Evolutionary conservation across 2,888 invertebrate species (phyloP).

Genomic region (Halictus quadricinctus): DNA sequence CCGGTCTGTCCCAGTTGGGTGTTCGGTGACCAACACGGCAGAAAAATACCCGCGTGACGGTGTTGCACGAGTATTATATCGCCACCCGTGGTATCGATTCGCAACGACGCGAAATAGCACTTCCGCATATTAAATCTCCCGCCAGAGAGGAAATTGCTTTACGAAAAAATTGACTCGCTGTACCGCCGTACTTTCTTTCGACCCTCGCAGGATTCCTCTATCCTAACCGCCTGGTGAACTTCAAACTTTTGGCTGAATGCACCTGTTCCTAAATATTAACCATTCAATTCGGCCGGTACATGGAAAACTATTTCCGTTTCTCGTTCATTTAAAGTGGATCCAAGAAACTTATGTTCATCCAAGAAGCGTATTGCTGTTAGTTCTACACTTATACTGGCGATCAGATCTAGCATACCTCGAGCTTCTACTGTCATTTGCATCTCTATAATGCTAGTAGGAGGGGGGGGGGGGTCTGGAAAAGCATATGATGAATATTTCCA

Average conservation of each 20-base stretch:
- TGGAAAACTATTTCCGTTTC: not conserved
- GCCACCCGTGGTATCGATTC: constrained; percentile 33
- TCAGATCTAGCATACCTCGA: not conserved
- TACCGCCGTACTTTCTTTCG: not conserved
- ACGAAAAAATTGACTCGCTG: constrained; percentile 2
- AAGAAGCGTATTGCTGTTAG: not conserved
- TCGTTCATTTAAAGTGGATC: not conserved
- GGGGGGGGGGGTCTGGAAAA: not conserved
- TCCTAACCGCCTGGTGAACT: not conserved
- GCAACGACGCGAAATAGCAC: constrained; percentile 43
- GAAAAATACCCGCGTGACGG: not conserved
- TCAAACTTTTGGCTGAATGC: not conserved
- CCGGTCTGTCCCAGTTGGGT: not conserved
- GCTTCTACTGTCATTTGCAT: not conserved
- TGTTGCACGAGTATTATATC: constrained; percentile 32
- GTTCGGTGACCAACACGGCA: constrained; percentile 2
- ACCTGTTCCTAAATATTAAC: not conserved
- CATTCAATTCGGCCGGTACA: no score
- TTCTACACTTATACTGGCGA: not conserved
- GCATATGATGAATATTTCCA: not conserved
- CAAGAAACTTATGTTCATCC: not conserved
- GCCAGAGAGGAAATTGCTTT: constrained; percentile 32
- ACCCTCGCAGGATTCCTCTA: not conserved
- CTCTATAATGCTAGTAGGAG: not conserved
- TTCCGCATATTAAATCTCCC: constrained; percentile 41